Percentiles rank a stretch among this genome's conserved stretches.
Evolutionary conservation across 2,113 vertebrate genomes (phyloP).

Genomic region (Sphaerodactylus townsendi): DNA sequence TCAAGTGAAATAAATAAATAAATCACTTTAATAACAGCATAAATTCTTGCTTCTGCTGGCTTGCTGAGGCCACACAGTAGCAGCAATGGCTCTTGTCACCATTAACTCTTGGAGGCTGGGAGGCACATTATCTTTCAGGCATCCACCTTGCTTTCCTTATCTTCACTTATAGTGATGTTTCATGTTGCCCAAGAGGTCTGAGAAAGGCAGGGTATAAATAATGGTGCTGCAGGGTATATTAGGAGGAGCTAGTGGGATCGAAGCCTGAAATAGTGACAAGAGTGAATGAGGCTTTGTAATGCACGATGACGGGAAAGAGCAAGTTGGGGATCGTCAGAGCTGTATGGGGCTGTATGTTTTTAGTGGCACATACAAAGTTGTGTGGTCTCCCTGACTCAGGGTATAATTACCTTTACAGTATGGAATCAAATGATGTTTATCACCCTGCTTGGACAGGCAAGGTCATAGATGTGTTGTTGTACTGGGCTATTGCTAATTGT

Average conservation of each 20-base stretch:
- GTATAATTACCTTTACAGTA: no score
- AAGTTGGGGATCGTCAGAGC: background rate
- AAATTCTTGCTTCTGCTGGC: constrained; percentile 53
- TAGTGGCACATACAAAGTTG: background rate
- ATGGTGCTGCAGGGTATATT: background rate
- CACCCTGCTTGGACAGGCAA: background rate
- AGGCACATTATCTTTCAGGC: constrained; percentile 17
- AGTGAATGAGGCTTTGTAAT: background rate
- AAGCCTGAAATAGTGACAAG: background rate
- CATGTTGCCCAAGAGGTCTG: background rate
- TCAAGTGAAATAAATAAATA: constrained; percentile 64
- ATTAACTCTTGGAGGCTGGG: constrained; percentile 43
- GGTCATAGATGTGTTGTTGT: background rate
- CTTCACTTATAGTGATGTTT: background rate
- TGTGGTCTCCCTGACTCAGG: background rate
- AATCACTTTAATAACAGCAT: constrained; percentile 65
- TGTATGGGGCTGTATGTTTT: background rate
- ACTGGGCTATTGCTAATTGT: background rate
- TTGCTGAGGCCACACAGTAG: constrained; percentile 33
- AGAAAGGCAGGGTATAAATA: background rate
- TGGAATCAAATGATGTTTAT: background rate
- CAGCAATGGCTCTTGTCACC: constrained; percentile 22
- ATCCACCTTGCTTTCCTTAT: background rate
- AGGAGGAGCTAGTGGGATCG: background rate
- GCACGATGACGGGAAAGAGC: no score